Percentiles rank a stretch among this genome's conserved stretches.
phyloP scores from a whole-genome alignment of 37 sponge, comb jelly and placozoan species.

The Chondrilla cf. caribensis region DNA sequence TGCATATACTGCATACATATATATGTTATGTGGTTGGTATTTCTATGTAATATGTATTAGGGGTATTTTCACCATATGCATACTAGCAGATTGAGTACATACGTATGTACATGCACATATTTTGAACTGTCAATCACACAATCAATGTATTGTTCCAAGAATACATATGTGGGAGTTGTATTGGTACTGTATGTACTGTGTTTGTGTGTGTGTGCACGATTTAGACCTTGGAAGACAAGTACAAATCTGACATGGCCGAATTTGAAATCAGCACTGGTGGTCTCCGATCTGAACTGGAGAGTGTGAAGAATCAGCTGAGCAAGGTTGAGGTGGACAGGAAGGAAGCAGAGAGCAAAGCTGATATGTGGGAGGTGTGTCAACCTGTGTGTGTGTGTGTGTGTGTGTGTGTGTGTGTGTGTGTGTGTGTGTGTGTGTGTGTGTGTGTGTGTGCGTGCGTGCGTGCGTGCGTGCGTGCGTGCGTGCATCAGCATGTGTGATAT shows the following conservation, averaged over 20 bases:
- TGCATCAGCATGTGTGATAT: not conserved
- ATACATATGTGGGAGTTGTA: too few species aligned
- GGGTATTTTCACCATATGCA: too few species aligned
- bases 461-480: not conserved
- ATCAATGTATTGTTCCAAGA: too few species aligned
- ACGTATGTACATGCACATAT: too few species aligned
- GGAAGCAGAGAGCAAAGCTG: conserved; percentile 20
- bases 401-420: not conserved
- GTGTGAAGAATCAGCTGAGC: conserved; percentile 2
- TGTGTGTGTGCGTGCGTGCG: not conserved
- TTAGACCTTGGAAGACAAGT: not conserved
- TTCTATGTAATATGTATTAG: too few species aligned
- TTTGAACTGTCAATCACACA: too few species aligned
- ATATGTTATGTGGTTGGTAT: too few species aligned
- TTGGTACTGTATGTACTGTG: not conserved
- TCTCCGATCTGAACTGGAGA: not conserved
- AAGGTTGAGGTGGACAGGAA: not conserved
- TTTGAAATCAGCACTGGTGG: not conserved
- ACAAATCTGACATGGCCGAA: not conserved
- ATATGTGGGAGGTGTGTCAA: not conserved
- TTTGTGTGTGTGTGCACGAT: too few species aligned
- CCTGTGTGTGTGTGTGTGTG: not conserved
- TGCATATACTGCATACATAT: too few species aligned
- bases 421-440: not conserved
- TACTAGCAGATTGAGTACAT: too few species aligned